phyloP scores from a whole-genome alignment of 1,140 invertebrate species.

The Leptinotarsa lineolata region DNA sequence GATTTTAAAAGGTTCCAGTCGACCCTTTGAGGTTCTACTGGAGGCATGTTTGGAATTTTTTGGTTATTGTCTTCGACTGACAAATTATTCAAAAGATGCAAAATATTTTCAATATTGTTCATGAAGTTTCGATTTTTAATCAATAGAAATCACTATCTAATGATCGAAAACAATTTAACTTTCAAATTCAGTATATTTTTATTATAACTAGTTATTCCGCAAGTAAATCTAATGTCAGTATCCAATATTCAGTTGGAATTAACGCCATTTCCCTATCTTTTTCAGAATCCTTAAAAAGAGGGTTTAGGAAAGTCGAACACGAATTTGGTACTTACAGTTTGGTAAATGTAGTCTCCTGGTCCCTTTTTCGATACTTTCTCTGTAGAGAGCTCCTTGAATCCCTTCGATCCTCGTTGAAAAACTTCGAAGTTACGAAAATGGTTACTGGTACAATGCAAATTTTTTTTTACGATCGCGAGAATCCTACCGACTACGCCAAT shows the following conservation, averaged over 20 bases:
- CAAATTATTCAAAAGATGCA: no score
- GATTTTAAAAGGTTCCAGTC: conserved; percentile 12
- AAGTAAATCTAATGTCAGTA: background rate
- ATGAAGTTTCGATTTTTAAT: background rate
- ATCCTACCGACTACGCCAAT: background rate
- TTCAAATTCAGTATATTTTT: no score
- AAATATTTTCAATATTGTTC: background rate
- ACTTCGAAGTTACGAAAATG: background rate
- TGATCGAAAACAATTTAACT: no score
- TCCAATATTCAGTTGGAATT: background rate
- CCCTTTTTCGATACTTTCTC: background rate
- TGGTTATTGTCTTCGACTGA: no score
- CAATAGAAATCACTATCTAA: no score
- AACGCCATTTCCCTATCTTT: background rate
- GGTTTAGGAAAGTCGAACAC: background rate
- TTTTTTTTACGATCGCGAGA: background rate
- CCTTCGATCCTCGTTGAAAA: background rate
- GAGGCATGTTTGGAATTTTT: no score
- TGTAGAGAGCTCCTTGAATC: background rate
- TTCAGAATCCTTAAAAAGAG: background rate
- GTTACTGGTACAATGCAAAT: background rate
- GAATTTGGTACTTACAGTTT: background rate
- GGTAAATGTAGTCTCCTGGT: background rate
- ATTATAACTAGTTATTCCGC: no score
- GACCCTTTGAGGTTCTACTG: background rate